Evolutionary conservation across 2,888 invertebrate species (phyloP).

Genomic region (Minunthozetes semirufus): DNA sequence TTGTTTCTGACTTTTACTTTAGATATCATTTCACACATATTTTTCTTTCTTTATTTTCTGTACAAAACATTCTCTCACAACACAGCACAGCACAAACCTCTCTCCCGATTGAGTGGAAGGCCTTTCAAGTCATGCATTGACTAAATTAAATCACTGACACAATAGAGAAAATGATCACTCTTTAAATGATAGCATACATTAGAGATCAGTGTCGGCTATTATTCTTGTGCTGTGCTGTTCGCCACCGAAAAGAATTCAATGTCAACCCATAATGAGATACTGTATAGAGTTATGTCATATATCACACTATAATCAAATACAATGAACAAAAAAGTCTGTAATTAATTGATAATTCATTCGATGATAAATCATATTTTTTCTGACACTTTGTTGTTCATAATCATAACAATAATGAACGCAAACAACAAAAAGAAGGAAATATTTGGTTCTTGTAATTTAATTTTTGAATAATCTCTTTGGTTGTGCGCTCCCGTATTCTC

Average conservation of each 20-base stretch:
- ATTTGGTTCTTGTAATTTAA: neutral
- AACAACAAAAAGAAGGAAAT: slow-evolving; percentile 14
- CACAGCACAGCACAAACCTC: neutral
- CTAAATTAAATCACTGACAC: slow-evolving; percentile 11
- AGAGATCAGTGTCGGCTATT: neutral
- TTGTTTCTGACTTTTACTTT: neutral
- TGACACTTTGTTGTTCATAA: slow-evolving; percentile 22
- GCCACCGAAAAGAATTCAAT: slow-evolving; percentile 9
- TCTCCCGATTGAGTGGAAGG: slow-evolving; percentile 14
- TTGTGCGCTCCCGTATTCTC: neutral
- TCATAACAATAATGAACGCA: neutral
- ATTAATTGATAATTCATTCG: slow-evolving; percentile 7
- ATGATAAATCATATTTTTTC: slow-evolving; percentile 25
- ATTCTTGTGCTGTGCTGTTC: neutral
- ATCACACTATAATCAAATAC: slow-evolving; percentile 8
- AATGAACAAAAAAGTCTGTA: neutral
- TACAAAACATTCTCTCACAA: neutral
- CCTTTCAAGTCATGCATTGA: slow-evolving; percentile 28
- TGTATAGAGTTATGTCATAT: neutral
- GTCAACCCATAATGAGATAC: neutral
- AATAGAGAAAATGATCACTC: neutral
- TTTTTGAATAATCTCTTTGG: slow-evolving; percentile 6
- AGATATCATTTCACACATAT: neutral
- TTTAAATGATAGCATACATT: neutral
- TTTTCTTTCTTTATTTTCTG: neutral